These are phyloP conservation scores for Noctua pronuba DNA, from an alignment of 2,888 invertebrate genomes.

Conservation along the genomic window DNA sequence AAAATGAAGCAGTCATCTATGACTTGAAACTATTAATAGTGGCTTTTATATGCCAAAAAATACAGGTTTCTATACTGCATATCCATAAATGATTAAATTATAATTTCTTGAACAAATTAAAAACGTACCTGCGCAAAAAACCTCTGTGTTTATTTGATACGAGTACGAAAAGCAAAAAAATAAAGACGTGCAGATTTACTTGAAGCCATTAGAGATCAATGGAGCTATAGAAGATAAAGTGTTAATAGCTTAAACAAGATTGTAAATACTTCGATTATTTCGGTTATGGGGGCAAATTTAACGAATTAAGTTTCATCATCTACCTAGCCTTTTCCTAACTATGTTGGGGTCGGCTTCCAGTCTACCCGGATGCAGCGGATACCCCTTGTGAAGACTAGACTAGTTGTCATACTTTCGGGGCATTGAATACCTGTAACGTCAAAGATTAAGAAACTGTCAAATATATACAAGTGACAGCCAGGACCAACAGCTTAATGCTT, in stretches of 20 bases:
- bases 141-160: slow-evolving; percentile 8
- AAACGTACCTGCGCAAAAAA: slow-evolving; percentile 15
- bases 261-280: not conserved
- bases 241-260: not conserved
- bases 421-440: not conserved
- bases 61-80: too few relatives aligned
- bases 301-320: not conserved
- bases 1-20: not conserved
- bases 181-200: slow-evolving; percentile 8
- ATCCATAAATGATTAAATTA: not conserved
- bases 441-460: not conserved
- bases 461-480: not conserved
- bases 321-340: not conserved
- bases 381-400: too few relatives aligned
- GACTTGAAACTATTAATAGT: not conserved
- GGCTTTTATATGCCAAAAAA: not conserved
- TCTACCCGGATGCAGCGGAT: not conserved
- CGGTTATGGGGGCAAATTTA: too few relatives aligned
- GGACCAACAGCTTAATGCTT: not conserved
- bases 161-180: slow-evolving; percentile 15
- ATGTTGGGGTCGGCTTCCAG: not conserved
- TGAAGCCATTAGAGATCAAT: slow-evolving; percentile 26
- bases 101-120: not conserved
- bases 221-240: not conserved
- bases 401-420: not conserved